Percentiles rank a stretch among this genome's conserved stretches.
phyloP scores from a whole-genome alignment of 2,888 invertebrate species.

The Harmothoe impar region DNA sequence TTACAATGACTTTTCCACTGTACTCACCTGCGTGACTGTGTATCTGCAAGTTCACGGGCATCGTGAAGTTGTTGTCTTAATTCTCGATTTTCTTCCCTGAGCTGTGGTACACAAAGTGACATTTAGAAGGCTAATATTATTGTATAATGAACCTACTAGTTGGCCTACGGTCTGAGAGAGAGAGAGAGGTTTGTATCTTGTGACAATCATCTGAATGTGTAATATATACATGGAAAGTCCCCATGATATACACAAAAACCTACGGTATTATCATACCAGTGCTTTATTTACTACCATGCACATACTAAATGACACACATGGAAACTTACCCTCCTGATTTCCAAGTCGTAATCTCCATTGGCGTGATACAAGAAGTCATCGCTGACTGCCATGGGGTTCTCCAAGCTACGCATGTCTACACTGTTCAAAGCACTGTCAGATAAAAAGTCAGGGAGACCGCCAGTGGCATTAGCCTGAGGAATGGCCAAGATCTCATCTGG shows the following conservation, averaged over 20 bases:
- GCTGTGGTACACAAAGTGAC: constrained; percentile 70
- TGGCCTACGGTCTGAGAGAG: too few relatives aligned
- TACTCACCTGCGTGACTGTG: constrained; percentile 72
- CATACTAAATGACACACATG: too few relatives aligned
- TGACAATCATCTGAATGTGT: too few relatives aligned
- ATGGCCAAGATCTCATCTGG: constrained; percentile 27
- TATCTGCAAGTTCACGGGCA: constrained; percentile 69
- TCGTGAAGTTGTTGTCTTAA: constrained; percentile 73
- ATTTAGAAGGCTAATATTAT: too few relatives aligned
- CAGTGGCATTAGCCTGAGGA: constrained; percentile 48
- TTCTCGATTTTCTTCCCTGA: constrained; percentile 73
- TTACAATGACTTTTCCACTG: not conserved
- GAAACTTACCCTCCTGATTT: constrained; percentile 71
- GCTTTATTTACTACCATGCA: too few relatives aligned
- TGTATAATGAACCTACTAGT: too few relatives aligned
- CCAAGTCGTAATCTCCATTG: constrained; percentile 71
- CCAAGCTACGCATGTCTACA: constrained; percentile 51
- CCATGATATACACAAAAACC: too few relatives aligned
- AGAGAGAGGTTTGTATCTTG: too few relatives aligned
- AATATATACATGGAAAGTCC: too few relatives aligned
- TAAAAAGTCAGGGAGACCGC: constrained; percentile 78
- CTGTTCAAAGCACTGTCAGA: constrained; percentile 74
- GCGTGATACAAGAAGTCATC: constrained; percentile 60
- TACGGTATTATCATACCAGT: too few relatives aligned
- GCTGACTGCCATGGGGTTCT: constrained; percentile 27